Evolutionary conservation across 2,797 vertebrate species (phyloP).

Genomic region (Pipistrellus nathusii): DNA sequence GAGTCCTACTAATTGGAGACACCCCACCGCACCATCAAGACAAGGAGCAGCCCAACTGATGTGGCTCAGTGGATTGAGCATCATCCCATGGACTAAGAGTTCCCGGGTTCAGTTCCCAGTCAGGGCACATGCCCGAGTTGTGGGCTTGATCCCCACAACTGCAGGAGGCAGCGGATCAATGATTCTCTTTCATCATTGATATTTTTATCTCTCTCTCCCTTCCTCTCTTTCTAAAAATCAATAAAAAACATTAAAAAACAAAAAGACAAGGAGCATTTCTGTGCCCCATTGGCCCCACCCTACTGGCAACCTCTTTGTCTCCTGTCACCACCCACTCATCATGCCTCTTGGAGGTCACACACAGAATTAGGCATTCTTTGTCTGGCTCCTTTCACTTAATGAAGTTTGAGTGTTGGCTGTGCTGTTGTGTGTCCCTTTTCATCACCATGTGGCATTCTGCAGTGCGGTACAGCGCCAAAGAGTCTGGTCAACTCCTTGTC

Average conservation of each 20-base stretch:
- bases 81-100: no score
- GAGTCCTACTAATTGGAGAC: fast-evolving
- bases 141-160: no score
- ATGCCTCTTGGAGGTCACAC: background rate
- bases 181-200: no score
- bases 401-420: background rate
- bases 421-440: fast-evolving
- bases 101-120: no score
- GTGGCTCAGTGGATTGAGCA: no score
- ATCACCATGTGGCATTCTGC: fast-evolving
- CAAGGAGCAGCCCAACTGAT: background rate
- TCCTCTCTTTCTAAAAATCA: no score
- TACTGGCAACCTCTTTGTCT: background rate
- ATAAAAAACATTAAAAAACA: no score
- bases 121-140: no score
- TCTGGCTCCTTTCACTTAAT: background rate
- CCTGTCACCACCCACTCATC: fast-evolving
- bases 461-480: fast-evolving
- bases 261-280: no score
- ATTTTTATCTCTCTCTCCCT: no score
- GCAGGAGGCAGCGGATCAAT: no score
- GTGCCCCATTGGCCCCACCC: background rate
- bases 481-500: fast-evolving
- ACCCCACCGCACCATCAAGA: no score
- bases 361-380: fast-evolving